Evolutionary conservation across 2,888 invertebrate genomes (phyloP), one percentile per base, ranked within the genome.

Genomic region (Drosophila kambysellisi): DNA sequence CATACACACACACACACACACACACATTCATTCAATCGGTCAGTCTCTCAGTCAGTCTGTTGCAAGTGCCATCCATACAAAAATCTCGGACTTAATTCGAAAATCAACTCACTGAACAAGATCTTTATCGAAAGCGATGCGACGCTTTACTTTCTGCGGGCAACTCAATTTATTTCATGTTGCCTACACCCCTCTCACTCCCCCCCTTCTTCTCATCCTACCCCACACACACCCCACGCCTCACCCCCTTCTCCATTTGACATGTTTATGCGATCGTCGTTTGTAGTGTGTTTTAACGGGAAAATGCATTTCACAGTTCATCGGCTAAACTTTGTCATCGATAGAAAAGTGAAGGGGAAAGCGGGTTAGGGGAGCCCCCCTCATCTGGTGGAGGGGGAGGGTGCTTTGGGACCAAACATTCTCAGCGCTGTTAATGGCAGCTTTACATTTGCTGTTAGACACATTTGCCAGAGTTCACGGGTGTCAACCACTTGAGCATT

Each of bases 401-500:
- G 37, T n/a, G n/a, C n/a, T 8, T 51, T 54, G 54, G 53, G 35
- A 35, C 53, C 25, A 43, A 43, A 53, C 37, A 37, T 54, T 29
- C 54, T 53, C 20, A 33, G 39, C 65, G 77, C 37, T 67, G 63
- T 64, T 85, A 80, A 82, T 85, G 72, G 79, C 57, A 39, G 78
- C 54, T 67, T 64, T 65, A 70, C 75, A 80, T 81, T 69, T 70
- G 72, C 70, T 83, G 81, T 76, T 83, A 73, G 76, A 76, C 76
- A 76, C 80, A 76, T 80, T 76, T 76, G 70, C 29, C 32, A 59
- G 61, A 65, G 78, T 78, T 78, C 79, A 79, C 35, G 84, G 59
- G 82, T 83, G 83, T 83, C 83, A 78, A 75, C 70, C 87, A 83
- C 87, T 83, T 83, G 84, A 79, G 53, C 79, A 70, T 32, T 59